Base-by-base conservation (phyloP, 2,113 vertebrate species). In the Tenrec ecaudatus region DNA sequence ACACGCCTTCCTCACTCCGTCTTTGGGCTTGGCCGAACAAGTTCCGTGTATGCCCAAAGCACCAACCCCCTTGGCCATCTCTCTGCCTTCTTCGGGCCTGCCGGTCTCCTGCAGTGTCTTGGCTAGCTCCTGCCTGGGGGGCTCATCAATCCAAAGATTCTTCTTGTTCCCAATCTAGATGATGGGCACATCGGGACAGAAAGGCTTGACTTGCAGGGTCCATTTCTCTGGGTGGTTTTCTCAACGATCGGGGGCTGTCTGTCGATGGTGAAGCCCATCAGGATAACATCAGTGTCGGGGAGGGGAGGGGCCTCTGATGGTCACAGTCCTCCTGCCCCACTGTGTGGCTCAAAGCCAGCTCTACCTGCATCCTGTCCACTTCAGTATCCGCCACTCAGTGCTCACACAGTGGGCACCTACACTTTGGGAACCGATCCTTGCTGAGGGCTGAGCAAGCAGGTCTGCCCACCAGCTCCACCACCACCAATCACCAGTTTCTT, bases 171-270 rank as follows among this genome's bases (percentile, higher is more conserved):
- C 99, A 97, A 99, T 99, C 95, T 99, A 98, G 96, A 99, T 99
- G 94, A 99, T 99, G 97, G 99, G 99, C 97, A 99, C 99, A 0
- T 99, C 99, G 85, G 99, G 99, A 95, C 99, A 99, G 98, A 99
- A 99, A 98, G 99, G 99, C 98, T 99, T 99, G 93, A 99, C 99
- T 97, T 99, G 99, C 0, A 99, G 99, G 95, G 99, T 99, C 99
- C 99, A 99, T 94, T 99, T 99, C 97, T 99, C 99, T 92, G 99
- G 99, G 97, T 99, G 99, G 98, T 99, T 99, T 98, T 99, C 99
- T 99, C 86, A 76, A 80, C 86, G 57, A 40, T 53, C 40, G 9
- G 47, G 47, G 47, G 47, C 47, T 53, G 47, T 53, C 47, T 53
- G 47, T 53, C 9, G 47, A 53, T 53, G 47, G 47, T 10, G 47